Evolutionary conservation across 1,140 invertebrate species (phyloP).

Genomic region (Venustaconcha ellipsiformis): DNA sequence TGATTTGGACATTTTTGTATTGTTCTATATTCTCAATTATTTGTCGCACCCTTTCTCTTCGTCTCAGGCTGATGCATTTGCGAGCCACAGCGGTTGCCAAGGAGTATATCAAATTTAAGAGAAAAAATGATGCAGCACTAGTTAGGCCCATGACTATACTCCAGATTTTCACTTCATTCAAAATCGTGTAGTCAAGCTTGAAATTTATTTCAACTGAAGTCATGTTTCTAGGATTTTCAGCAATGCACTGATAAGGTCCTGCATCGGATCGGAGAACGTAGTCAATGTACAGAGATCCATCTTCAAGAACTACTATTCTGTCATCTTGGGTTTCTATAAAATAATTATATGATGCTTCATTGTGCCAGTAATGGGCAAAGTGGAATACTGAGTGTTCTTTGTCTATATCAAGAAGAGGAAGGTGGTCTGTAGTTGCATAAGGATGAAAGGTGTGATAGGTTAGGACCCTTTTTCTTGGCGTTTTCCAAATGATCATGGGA

Average conservation of each 20-base stretch:
- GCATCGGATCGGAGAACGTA: constrained; percentile 81
- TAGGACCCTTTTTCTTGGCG: constrained; percentile 74
- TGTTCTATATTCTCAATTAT: constrained; percentile 59
- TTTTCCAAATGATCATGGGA: constrained; percentile 88
- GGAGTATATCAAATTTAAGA: constrained; percentile 51
- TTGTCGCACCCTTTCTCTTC: constrained; percentile 53
- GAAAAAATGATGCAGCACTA: constrained; percentile 83
- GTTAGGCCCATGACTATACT: constrained; percentile 85
- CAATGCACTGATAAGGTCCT: constrained; percentile 89
- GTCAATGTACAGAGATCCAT: constrained; percentile 78
- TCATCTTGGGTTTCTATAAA: constrained; percentile 24
- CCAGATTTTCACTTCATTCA: constrained; percentile 84
- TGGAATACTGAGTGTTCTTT: not conserved
- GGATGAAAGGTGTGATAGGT: constrained; percentile 76
- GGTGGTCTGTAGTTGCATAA: constrained; percentile 17
- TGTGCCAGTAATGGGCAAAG: constrained; percentile 2
- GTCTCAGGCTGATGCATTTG: constrained; percentile 52
- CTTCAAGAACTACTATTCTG: constrained; percentile 71
- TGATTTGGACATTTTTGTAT: constrained; percentile 55
- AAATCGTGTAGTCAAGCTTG: constrained; percentile 57
- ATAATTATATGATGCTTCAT: constrained; percentile 12
- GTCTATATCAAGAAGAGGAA: constrained; percentile 6
- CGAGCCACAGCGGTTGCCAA: constrained; percentile 43
- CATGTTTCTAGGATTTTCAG: constrained; percentile 85
- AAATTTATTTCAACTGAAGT: constrained; percentile 61